These are phyloP conservation scores for Eueremaeus valkanovi DNA, from an alignment of 2,888 invertebrate genomes.

Conservation along the genomic window DNA sequence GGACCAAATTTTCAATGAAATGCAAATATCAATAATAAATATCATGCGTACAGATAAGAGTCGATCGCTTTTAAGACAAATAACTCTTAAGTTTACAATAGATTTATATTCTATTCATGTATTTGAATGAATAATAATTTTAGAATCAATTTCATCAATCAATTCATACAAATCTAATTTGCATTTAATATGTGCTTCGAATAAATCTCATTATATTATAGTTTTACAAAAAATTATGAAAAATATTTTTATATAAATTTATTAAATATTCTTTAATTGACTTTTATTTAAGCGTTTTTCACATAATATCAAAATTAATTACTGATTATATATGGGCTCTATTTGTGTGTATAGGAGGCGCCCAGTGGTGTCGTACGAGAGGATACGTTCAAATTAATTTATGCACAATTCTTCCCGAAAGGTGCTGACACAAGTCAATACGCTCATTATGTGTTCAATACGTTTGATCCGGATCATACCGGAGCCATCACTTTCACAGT, in stretches of 20 bases:
- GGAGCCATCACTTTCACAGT: slow-evolving; percentile 88
- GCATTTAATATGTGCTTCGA: neutral
- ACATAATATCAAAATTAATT: neutral
- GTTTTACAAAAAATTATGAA: no score
- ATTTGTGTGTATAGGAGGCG: slow-evolving; percentile 22
- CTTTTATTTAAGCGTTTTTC: slow-evolving; percentile 52
- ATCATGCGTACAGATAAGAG: neutral
- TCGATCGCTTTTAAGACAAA: neutral
- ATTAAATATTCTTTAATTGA: slow-evolving; percentile 42
- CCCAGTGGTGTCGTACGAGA: slow-evolving; percentile 57
- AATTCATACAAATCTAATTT: neutral
- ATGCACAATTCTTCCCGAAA: slow-evolving; percentile 58
- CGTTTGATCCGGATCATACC: slow-evolving; percentile 73
- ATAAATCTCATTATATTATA: no score
- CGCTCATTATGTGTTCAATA: slow-evolving; percentile 87
- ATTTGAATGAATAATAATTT: neutral
- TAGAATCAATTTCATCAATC: neutral
- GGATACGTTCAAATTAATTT: slow-evolving; percentile 57
- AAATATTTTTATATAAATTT: neutral
- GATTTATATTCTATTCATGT: neutral
- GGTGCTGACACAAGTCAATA: slow-evolving; percentile 74
- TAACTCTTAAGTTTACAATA: neutral
- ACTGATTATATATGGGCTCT: no score
- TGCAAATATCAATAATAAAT: slow-evolving; percentile 6
- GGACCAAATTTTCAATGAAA: neutral